These are phyloP conservation scores for Babyrousa celebensis DNA, from an alignment of 2,797 vertebrate genomes.

Conservation along the genomic window DNA sequence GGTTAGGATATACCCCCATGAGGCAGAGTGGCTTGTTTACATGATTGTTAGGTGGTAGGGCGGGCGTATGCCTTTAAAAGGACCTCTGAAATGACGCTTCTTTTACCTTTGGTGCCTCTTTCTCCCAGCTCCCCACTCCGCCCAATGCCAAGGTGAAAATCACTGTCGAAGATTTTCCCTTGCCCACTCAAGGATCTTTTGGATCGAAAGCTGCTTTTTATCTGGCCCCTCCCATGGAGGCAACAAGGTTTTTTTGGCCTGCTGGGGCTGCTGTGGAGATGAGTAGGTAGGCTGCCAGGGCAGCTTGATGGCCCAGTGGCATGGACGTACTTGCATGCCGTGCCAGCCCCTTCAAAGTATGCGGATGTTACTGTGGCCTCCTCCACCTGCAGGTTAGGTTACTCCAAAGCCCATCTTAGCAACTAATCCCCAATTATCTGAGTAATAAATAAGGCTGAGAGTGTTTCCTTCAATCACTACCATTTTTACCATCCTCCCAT, in stretches of 20 bases:
- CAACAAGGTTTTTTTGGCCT: not conserved
- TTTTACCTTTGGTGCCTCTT: not conserved
- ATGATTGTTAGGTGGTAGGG: not conserved
- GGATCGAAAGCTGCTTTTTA: constrained; percentile 10
- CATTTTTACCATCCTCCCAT: not conserved
- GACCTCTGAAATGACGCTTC: not conserved
- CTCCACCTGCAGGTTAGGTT: not conserved
- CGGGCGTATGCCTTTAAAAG: not conserved
- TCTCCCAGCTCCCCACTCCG: not conserved
- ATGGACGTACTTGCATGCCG: fast-evolving
- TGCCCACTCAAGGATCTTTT: not conserved
- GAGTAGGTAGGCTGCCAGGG: not conserved
- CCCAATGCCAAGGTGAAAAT: constrained; percentile 33
- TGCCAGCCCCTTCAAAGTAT: not conserved
- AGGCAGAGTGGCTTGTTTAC: not conserved
- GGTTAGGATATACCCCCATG: not conserved
- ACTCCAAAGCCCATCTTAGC: not conserved
- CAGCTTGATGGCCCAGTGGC: not conserved
- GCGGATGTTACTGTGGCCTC: not conserved
- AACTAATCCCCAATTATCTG: not conserved
- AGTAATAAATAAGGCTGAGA: not conserved
- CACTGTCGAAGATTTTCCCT: not conserved
- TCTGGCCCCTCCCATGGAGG: not conserved
- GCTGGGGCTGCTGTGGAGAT: not conserved
- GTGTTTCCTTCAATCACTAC: not conserved